Base-by-base conservation (phyloP, 1,140 invertebrate genomes). In the Trichoplusia ni region DNA sequence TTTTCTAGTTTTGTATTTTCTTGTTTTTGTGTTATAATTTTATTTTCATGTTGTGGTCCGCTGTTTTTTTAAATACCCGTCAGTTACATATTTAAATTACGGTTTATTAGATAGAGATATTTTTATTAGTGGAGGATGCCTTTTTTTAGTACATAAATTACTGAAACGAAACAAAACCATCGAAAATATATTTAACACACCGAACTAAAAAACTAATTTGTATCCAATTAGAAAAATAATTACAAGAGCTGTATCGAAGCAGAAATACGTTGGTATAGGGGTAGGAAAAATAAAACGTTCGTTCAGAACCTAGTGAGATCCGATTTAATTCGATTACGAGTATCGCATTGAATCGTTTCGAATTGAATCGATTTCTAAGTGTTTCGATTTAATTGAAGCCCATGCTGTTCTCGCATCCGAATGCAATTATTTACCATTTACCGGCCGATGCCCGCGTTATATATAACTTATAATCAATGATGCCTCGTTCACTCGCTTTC, bases 291-390 rank as follows among this genome's bases (percentile, higher is more conserved):
- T 46, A 60, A 46, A 60, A 60, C 29, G 21, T 40, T 14, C 25
- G 16, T 18, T 3, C n/a, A 25, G 37, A 40, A 58, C 8, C 18
- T 25, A 60, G 27, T 60, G 42, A 60, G 42, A 64, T 67, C 64
- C 71, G 64, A 69, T 79, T 76, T 74, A 73, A 77, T 72, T 79
- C 74, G 69, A 79, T 76, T 67, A 69, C 76, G 65, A 70, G 62
- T 49, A 72, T 66, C 67, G 67, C 60, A 72, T 67, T 69, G 68
- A 73, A 70, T 68, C 67, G 69, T 49, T 58, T 44, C 38, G 37
- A 42, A 58, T 77, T 66, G 53, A 62, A 77, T 77, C 60, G 56
- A 77, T 73, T 71, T 69, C 70, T 71, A 77, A 77, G 68, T 71
- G 66, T 77, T 73, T 56, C 67, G 66, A 69, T 76, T 77, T 75